Evolutionary conservation across 2,113 vertebrate species (phyloP), one percentile per base, ranked within the genome.

Genomic region (Microcebus murinus): DNA sequence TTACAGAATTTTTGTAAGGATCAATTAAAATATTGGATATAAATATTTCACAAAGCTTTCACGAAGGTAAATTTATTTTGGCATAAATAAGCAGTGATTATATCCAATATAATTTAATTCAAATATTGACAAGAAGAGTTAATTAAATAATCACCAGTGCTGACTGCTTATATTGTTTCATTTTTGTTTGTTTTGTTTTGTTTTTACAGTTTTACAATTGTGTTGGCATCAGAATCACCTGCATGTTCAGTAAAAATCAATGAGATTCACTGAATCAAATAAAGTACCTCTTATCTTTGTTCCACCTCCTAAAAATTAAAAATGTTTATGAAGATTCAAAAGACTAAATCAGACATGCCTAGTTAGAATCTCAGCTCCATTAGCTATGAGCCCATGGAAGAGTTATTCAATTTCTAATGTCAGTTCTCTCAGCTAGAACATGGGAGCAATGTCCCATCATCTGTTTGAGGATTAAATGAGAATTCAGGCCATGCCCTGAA

Each of bases 201-300:
- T 42, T 70, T 81, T 94, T 21, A 67, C 4, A 36, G 1, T 77
- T 80, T 95, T 94, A 42, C 27, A 45, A 5, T 27, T 42, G 39
- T 63, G 17, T 48, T 18, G 89, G 23, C 1, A 15, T 87, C 55
- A 92, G 68, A 82, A 74, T 83, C 7, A 63, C 15, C 9, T 39
- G 14, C 17, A 29, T 63, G 27, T 10, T 87, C 14, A 61, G 4
- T 50, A 80, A 90, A 67, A 82, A 87, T 42, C 8, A 23, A 59
- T 36, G 63, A 48, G 15, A 52, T n/a, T 71, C 7, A 95, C 34
- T 93, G 14, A 87, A 77, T 89, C 90, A 86, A 55, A 77, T 63
- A 90, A 79, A 80, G 3, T 12, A 73, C 15, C 15, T 73, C 18
- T 91, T 29, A 48, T 8, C 31, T 63, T 4, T 57, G 6, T 36